These are phyloP conservation scores for Acanthosepion pharaonis DNA, from an alignment of 2,888 invertebrate species.

Conservation along the genomic window DNA sequence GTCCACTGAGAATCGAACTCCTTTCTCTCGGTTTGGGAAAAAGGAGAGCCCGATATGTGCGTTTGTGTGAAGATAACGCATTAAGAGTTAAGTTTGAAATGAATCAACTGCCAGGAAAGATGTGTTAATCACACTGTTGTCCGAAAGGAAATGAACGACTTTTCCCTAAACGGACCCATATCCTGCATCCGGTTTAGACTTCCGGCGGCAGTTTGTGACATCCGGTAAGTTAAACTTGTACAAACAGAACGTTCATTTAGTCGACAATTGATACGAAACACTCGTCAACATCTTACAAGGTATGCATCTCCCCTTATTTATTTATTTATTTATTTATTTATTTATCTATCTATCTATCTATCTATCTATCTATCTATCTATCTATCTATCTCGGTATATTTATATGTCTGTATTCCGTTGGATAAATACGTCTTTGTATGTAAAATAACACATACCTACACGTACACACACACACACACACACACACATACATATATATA, in stretches of 20 bases:
- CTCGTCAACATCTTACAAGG: neutral
- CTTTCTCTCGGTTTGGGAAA: too few species aligned
- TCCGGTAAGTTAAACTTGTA: neutral
- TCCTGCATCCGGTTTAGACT: neutral
- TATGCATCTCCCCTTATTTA: neutral
- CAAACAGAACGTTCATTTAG: neutral
- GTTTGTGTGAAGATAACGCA: too few species aligned
- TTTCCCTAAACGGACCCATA: neutral
- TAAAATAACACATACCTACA: too few species aligned
- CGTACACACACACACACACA: too few species aligned
- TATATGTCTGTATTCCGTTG: too few species aligned
- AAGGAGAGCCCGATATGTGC: too few species aligned
- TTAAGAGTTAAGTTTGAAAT: neutral
- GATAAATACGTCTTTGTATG: too few species aligned
- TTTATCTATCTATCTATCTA: neutral
- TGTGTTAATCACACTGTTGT: neutral
- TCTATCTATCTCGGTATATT: too few species aligned
- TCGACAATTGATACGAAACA: neutral
- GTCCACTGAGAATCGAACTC: too few species aligned
- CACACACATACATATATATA: too few species aligned
- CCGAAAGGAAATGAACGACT: neutral
- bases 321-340: neutral
- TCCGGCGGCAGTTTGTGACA: neutral
- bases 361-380: neutral
- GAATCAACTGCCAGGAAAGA: neutral